Evolutionary conservation across 2,113 vertebrate species (phyloP).

Genomic region (Conger conger): DNA sequence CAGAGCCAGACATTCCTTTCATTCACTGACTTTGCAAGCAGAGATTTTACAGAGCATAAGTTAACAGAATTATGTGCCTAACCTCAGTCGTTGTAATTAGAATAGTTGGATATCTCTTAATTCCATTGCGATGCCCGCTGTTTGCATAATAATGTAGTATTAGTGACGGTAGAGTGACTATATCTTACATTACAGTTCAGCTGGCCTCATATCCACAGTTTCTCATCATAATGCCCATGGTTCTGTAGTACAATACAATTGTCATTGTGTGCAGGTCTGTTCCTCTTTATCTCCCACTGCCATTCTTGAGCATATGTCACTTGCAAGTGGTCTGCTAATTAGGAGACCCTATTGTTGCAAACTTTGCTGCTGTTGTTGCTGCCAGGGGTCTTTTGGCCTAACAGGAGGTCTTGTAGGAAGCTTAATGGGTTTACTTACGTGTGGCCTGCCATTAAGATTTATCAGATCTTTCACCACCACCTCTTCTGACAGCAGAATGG

Average conservation of each 20-base stretch:
- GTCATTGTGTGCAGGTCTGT: conserved; percentile 41
- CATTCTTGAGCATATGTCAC: conserved; percentile 45
- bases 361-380: conserved; percentile 46
- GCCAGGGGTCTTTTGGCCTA: conserved; percentile 55
- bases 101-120: not conserved
- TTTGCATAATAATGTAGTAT: not conserved
- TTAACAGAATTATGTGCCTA: not conserved
- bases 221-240: conserved; percentile 38
- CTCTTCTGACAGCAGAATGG: not conserved
- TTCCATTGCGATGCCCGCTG: not conserved
- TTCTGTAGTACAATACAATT: conserved; percentile 49
- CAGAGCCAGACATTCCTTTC: no score
- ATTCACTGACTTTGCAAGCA: not conserved
- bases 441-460: conserved; percentile 34
- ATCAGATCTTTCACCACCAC: conserved; percentile 41
- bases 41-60: not conserved
- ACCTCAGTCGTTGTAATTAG: not conserved
- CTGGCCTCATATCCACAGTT: conserved; percentile 17
- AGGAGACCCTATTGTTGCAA: conserved; percentile 62
- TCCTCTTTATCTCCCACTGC: conserved; percentile 18
- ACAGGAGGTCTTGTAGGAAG: conserved; percentile 59
- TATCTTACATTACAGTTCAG: not conserved
- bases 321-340: conserved; percentile 59
- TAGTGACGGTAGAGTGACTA: not conserved
- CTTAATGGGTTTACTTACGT: conserved; percentile 55